Conservation (phyloP, 2,113 vertebrate species). For the Phaetusa simplex region DNA sequence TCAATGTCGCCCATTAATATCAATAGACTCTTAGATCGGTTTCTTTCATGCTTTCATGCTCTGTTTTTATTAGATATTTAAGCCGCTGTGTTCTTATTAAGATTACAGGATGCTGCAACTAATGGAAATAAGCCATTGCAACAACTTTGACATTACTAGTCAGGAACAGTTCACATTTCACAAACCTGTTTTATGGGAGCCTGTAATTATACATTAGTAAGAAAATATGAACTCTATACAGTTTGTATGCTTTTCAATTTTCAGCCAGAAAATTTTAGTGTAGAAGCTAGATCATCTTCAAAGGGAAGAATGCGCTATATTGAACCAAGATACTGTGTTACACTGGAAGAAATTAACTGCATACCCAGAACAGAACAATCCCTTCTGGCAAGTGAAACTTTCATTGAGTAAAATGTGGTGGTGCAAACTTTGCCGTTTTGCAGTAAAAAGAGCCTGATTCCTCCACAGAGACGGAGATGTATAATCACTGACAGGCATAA, state of each 20-base stretch:
- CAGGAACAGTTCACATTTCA: background rate
- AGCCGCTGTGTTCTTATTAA: background rate
- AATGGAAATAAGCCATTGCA: conserved; percentile 10
- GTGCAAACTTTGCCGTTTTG: background rate
- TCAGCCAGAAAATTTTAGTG: background rate
- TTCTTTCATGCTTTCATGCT: background rate
- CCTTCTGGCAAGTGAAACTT: background rate
- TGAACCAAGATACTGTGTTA: background rate
- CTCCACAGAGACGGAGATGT: background rate
- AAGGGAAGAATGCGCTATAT: background rate
- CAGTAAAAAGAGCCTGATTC: background rate
- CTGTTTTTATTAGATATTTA: background rate
- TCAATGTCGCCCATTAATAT: background rate
- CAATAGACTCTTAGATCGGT: background rate
- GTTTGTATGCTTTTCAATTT: background rate
- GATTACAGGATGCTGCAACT: conserved; percentile 8
- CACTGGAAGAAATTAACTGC: background rate
- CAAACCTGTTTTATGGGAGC: background rate
- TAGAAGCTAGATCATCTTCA: background rate
- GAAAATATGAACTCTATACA: background rate
- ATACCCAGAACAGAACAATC: background rate
- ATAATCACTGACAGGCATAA: background rate
- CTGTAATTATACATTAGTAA: background rate
- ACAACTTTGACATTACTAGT: background rate
- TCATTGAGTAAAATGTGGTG: background rate